Evolutionary conservation across 2,113 vertebrate genomes (phyloP), one percentile per base, ranked within the genome.

Genomic region (Trichomycterus rosablanca): DNA sequence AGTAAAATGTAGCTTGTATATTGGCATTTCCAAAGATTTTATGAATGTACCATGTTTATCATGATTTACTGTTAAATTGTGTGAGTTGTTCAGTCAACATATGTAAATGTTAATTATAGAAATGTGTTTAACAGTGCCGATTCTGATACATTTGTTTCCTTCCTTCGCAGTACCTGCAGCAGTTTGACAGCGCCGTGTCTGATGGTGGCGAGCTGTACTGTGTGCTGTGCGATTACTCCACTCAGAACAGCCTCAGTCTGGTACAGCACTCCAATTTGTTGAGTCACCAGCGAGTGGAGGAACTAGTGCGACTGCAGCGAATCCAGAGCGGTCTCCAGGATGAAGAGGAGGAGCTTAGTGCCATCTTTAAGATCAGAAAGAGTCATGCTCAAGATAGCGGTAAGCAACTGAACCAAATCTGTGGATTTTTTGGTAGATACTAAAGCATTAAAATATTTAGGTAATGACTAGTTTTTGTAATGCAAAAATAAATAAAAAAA

Each of bases 171-270:
- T 96, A 97, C 75, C 86, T 99, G 79, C 93, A 97, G 87, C 92
- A 97, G 81, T 94, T 94, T 0, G 95, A 95, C 74, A 91, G 87
- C 0, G 87, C 90, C 10, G 82, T 95, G 20, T 92, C 96, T 65
- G 91, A 91, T 4, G 94, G 95, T 59, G 87, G 89, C 70, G 95
- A 91, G 84, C 92, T 91, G 74, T 92, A 96, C 84, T 99, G 96
- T 24, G 86, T 90, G 52, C 89, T 97, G 76, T 99, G 96, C 77
- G 94, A 82, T 89, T 97, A 95, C 84, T 97, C 95, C 74, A 97
- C 93, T 80, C 94, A 90, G 78, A 94, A 94, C 85, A 97, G 95
- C 82, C 87, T 98, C 59, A 93, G 97, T 86, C 92, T 99, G n/a
- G 87, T 98, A 68, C 95, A 97, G 87, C 96, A 99, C 20, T 92